A percentile compares a stretch with the other conserved stretches of the same genome.
phyloP scores from a whole-genome alignment of 92 coral and sea anemone species.

The Porites divaricata region DNA sequence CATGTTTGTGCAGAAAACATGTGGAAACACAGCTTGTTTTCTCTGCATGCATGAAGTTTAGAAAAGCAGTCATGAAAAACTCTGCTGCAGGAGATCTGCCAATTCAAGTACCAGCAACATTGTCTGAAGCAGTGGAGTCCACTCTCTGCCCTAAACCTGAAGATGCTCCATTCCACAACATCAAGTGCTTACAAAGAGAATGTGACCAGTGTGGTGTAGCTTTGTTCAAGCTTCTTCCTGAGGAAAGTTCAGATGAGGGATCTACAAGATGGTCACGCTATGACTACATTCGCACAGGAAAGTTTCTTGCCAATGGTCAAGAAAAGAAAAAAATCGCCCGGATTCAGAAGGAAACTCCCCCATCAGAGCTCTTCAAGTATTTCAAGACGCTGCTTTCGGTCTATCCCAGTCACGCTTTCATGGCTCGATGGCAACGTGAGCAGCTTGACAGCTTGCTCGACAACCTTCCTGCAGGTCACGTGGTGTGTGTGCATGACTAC shows the following conservation, averaged over 20 bases:
- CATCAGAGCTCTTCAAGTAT: constrained; percentile 16
- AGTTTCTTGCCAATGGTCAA: too few relatives aligned
- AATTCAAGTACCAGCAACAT: background rate
- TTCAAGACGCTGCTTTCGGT: constrained; percentile 19
- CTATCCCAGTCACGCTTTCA: constrained; percentile 30
- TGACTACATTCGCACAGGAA: background rate
- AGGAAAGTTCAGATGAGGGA: background rate
- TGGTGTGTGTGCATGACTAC: constrained; percentile 38
- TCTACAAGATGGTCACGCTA: too few relatives aligned
- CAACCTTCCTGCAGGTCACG: constrained; percentile 13
- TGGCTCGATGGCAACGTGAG: constrained; percentile 44
- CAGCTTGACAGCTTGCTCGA: constrained; percentile 28
- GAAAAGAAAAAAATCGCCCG: constrained; percentile 11
- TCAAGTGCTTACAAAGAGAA: constrained; percentile 12
- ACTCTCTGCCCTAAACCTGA: constrained; percentile 31
- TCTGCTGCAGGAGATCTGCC: background rate
- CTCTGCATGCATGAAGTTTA: constrained; percentile 52
- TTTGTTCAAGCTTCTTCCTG: background rate
- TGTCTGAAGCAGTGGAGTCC: constrained; percentile 9
- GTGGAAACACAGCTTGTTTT: constrained; percentile 56
- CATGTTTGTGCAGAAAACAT: constrained; percentile 66
- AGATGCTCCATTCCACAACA: constrained; percentile 20
- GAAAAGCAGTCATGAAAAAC: constrained; percentile 32
- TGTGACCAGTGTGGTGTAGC: constrained; percentile 21
- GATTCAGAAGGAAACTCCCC: constrained; percentile 11